Percentiles rank a stretch among this genome's conserved stretches.
Conservation (phyloP, 1,140 invertebrate genomes). For the Alviniconcha marisindica region DNA sequence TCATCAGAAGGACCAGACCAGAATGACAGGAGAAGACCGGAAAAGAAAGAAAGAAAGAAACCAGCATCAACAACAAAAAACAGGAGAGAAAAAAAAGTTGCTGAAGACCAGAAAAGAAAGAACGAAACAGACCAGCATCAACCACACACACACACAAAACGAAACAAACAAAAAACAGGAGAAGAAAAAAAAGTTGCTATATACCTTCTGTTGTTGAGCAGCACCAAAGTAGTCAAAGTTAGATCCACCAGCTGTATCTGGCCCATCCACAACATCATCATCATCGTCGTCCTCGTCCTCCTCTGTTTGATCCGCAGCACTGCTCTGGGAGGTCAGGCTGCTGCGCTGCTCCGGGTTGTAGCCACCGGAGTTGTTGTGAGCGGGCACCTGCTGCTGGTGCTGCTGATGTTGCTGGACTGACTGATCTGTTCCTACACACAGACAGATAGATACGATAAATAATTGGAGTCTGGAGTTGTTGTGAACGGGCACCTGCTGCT, state of each 20-base stretch:
- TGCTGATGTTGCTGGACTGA: neutral
- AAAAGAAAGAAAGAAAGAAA: neutral
- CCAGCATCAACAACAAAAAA: neutral
- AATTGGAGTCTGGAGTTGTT: too few relatives aligned
- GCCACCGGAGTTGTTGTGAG: neutral
- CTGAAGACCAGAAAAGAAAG: neutral
- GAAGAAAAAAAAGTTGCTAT: too few relatives aligned
- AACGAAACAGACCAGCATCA: too few relatives aligned
- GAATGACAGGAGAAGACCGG: too few relatives aligned
- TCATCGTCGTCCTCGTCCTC: conserved; percentile 43
- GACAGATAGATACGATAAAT: too few relatives aligned
- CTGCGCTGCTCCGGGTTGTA: neutral
- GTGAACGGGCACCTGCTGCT: neutral
- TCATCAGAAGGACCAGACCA: too few relatives aligned
- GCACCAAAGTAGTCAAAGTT: conserved; percentile 60
- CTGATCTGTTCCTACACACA: too few relatives aligned
- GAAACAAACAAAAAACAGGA: too few relatives aligned
- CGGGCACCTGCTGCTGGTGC: neutral
- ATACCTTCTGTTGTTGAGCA: too few relatives aligned
- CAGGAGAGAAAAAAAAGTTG: neutral
- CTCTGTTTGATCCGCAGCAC: conserved; percentile 36
- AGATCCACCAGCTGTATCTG: conserved; percentile 23
- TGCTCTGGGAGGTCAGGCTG: neutral
- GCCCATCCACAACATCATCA: conserved; percentile 46
- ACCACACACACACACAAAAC: too few relatives aligned